Conservation (phyloP, 2,797 vertebrate genomes). For the Acomys russatus region DNA sequence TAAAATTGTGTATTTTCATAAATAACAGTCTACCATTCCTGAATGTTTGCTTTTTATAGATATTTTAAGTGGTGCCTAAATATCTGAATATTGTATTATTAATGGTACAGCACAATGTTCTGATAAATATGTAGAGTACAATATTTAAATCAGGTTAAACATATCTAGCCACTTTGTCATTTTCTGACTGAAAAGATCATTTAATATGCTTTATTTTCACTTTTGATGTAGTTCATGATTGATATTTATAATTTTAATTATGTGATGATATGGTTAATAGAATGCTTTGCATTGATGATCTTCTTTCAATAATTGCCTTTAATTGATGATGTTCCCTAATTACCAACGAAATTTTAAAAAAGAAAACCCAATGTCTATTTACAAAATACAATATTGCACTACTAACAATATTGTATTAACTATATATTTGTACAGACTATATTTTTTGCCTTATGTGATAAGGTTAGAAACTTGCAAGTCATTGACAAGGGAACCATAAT, state of each 20-base stretch:
- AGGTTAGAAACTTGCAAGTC: neutral
- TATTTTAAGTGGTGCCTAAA: neutral
- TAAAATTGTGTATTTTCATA: neutral
- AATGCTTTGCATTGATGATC: neutral
- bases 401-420: neutral
- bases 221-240: neutral
- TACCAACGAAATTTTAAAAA: conserved; percentile 27
- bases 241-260: neutral
- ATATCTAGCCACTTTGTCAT: neutral
- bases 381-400: neutral
- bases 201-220: neutral
- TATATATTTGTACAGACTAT: neutral
- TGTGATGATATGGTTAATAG: neutral
- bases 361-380: neutral
- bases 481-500: neutral
- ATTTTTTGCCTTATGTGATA: neutral
- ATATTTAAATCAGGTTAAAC: neutral
- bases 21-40: neutral
- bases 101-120: neutral
- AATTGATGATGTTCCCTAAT: neutral
- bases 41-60: neutral
- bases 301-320: neutral
- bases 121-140: neutral
- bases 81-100: neutral
- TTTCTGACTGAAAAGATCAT: neutral